Evolutionary conservation across 2,113 vertebrate species (phyloP).

Genomic region (Platanista minor): DNA sequence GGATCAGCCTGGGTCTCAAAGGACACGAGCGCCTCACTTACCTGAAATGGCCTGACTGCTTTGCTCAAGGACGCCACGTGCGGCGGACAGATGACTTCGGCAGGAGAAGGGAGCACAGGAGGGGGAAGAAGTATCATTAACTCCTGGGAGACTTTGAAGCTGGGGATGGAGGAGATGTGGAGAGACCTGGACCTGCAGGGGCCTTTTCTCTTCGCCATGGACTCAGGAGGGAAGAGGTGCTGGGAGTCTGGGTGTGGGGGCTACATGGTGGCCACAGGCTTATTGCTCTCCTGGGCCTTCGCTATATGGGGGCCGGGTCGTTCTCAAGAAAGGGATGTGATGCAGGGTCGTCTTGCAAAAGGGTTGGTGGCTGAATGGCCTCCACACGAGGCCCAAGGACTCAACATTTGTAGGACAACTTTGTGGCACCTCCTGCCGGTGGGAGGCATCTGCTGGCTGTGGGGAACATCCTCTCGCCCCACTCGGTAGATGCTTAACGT

Average conservation of each 20-base stretch:
- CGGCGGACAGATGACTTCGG: background rate
- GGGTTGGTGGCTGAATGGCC: background rate
- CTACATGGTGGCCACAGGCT: background rate
- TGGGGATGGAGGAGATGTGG: background rate
- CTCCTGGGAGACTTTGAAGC: background rate
- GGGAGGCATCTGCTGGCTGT: background rate
- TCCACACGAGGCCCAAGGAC: background rate
- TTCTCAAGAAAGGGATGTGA: background rate
- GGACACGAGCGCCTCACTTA: fast-evolving
- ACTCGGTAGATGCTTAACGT: background rate
- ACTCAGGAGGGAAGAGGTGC: background rate
- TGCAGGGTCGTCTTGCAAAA: background rate
- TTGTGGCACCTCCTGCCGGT: background rate
- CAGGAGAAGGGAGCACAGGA: background rate
- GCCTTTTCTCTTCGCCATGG: background rate
- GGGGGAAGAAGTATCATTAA: background rate
- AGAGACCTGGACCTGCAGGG: background rate
- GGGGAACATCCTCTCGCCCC: background rate
- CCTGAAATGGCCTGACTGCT: background rate
- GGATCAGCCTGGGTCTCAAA: background rate
- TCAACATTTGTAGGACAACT: fast-evolving
- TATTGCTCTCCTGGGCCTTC: background rate
- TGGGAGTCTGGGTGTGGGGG: background rate
- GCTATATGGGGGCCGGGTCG: background rate
- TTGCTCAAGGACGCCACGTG: background rate